A percentile compares a stretch with the other conserved stretches of the same genome.
phyloP scores from a whole-genome alignment of 2,113 vertebrate species.

The Parus major region DNA sequence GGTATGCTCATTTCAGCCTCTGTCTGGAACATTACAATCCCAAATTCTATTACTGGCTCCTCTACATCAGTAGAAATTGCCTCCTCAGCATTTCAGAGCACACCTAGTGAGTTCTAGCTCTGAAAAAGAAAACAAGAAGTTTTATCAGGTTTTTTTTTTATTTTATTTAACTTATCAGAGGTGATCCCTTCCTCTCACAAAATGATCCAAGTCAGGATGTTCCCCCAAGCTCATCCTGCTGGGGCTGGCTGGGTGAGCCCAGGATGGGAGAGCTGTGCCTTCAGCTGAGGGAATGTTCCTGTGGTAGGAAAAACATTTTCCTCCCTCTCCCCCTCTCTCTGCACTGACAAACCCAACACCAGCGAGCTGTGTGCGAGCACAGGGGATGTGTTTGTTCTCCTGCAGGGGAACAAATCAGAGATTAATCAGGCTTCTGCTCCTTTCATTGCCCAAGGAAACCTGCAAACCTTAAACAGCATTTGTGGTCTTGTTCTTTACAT shows the following conservation, averaged over 20 bases:
- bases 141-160: not conserved
- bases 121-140: not conserved
- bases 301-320: not conserved
- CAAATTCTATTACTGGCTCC: not conserved
- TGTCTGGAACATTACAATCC: not conserved
- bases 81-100: not conserved
- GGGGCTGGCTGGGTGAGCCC: not conserved
- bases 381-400: not conserved
- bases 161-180: not conserved
- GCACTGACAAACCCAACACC: not conserved
- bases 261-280: not conserved
- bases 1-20: not conserved
- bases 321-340: not conserved
- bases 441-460: slow-evolving; percentile 4
- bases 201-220: not conserved
- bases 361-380: not conserved
- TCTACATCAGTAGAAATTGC: not conserved
- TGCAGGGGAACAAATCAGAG: slow-evolving; percentile 14
- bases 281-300: not conserved
- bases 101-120: not conserved
- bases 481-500: slow-evolving; percentile 28
- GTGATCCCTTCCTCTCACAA: not conserved
- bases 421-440: slow-evolving; percentile 28
- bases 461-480: not conserved
- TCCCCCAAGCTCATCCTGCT: not conserved